Evolutionary conservation across 2,113 vertebrate species (phyloP).

Genomic region (Athene noctua): DNA sequence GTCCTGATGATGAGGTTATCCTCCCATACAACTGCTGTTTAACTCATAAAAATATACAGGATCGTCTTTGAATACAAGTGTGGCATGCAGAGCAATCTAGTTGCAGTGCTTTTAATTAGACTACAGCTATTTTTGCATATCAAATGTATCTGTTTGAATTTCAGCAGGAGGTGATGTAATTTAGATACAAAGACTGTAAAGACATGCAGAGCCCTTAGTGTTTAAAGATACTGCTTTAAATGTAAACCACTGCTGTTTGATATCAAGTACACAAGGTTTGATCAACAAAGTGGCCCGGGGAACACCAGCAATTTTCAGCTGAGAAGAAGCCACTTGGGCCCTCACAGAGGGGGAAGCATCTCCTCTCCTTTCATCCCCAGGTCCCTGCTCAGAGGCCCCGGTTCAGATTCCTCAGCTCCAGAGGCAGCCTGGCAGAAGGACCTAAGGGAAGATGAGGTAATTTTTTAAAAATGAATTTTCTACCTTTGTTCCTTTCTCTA

Average conservation of each 20-base stretch:
- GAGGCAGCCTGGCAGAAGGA: background rate
- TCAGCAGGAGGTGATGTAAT: slow-evolving; percentile 32
- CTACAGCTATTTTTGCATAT: slow-evolving; percentile 33
- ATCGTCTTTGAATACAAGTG: background rate
- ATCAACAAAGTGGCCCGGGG: background rate
- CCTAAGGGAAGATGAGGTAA: background rate
- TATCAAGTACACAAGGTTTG: background rate
- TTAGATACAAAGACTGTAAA: background rate
- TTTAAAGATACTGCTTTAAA: background rate
- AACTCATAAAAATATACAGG: background rate
- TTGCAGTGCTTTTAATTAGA: slow-evolving; percentile 46
- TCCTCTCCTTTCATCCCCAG: background rate
- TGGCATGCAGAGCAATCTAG: background rate
- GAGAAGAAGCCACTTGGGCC: background rate
- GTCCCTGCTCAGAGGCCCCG: accelerated
- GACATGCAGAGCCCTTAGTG: background rate
- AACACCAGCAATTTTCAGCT: background rate
- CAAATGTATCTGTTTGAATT: slow-evolving; percentile 8
- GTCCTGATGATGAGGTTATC: background rate
- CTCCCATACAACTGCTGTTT: background rate
- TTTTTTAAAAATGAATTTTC: background rate
- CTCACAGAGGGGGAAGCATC: background rate
- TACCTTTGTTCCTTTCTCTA: background rate
- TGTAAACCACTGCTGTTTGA: slow-evolving; percentile 22
- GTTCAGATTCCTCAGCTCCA: background rate